Percentiles rank a stretch among this genome's conserved stretches.
Evolutionary conservation across 2,113 vertebrate species (phyloP).

Genomic region (Protobothrops flavoviridis): DNA sequence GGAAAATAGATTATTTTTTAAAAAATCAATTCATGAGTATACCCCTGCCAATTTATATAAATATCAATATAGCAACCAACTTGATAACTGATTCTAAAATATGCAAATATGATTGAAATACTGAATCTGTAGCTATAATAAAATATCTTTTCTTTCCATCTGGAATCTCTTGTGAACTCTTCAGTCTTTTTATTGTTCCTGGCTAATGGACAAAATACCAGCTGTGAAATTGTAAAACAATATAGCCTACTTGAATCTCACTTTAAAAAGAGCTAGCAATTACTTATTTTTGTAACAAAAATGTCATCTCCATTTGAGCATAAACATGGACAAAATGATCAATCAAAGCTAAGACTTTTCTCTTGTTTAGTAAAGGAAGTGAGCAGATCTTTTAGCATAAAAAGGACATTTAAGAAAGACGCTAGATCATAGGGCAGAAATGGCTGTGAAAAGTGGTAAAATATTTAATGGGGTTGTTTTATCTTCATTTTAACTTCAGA

Average conservation of each 20-base stretch:
- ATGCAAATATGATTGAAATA: constrained; percentile 8
- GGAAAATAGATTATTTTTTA: constrained; percentile 3
- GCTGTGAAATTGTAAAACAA: constrained; percentile 39
- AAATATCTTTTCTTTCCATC: constrained; percentile 42
- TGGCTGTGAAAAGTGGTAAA: not conserved
- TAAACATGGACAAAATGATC: not conserved
- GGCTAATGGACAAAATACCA: constrained; percentile 37
- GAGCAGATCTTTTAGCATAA: not conserved
- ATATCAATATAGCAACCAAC: constrained; percentile 41
- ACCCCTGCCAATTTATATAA: constrained; percentile 37
- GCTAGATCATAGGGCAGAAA: not conserved
- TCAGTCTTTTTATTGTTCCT: constrained; percentile 55
- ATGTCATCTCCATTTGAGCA: not conserved
- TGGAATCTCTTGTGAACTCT: constrained; percentile 53
- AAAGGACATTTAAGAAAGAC: not conserved
- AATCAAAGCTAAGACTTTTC: not conserved
- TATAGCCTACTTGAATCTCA: constrained; percentile 33
- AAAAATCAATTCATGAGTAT: constrained; percentile 32
- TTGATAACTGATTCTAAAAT: constrained; percentile 47
- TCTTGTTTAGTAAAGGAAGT: not conserved
- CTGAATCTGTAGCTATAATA: constrained; percentile 22
- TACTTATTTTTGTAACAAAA: constrained; percentile 13
- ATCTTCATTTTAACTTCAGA: not conserved
- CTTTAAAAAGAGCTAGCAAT: not conserved
- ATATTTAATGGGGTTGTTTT: not conserved